Evolutionary conservation across 2,888 invertebrate genomes (phyloP), one percentile per base, ranked within the genome.

Genomic region (Drosophila meridiana): DNA sequence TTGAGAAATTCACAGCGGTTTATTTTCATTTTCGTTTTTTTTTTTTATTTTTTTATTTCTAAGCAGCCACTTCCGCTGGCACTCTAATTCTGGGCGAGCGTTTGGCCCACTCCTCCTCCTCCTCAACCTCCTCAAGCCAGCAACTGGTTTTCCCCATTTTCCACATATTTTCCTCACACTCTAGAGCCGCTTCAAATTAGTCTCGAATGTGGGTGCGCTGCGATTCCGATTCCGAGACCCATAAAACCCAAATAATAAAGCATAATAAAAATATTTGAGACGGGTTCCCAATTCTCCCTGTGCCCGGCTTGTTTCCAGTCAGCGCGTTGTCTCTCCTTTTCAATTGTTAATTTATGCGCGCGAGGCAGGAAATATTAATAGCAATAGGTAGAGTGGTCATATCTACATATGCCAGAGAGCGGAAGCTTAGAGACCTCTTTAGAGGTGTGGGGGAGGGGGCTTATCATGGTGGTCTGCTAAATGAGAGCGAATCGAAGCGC

Each of bases 351-450:
- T 88, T 88, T 86, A 86, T 87, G 88, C 87, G 78, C 88, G 80
- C 82, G 86, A 83, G 78, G 68, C 88, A 88, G 86, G 86, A 88
- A 83, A 88, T 88, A 87, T 83, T 88, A 87, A 87, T 86, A 72
- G 86, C 81, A 79, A 73, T 78, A 67, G 75, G 64, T 70, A 66
- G 68, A 52, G 9, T 60, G 34, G 63, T 43, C 60, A 53, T 45
- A 60, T 42, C 40, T 56, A 20, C 2, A 30, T 50, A 58, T 61
- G 40, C 20, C 8, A 43, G 47, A 52, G 30, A 80, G 73, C 82
- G 87, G 87, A 85, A 82, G 70, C 73, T 62, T 58, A 45, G 67
- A 43, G 55, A 40, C 60, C 71, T 61, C 36, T 53, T 48, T 14
- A 34, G n/a, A 36, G 20, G 7, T 26, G 32, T 13, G 20, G 63